These are phyloP conservation scores for Glaucidium brasilianum DNA, from an alignment of 2,113 vertebrate genomes.

Conservation along the genomic window DNA sequence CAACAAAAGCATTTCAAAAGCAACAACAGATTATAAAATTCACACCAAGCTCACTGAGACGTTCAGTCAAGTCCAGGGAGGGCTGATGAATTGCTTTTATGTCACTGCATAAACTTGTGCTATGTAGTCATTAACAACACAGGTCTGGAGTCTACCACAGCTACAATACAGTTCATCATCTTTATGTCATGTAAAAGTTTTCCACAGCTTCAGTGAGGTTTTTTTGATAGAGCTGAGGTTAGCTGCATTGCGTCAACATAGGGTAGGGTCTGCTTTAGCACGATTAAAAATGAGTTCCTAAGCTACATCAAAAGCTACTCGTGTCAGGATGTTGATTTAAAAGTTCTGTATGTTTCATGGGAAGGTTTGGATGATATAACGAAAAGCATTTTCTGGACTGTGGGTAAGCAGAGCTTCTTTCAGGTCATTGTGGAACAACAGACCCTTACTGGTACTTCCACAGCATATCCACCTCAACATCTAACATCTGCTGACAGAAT, in stretches of 20 bases:
- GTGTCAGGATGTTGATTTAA: neutral
- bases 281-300: neutral
- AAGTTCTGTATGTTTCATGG: neutral
- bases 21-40: conserved; percentile 14
- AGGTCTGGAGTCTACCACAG: neutral
- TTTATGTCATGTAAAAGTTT: conserved; percentile 8
- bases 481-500: neutral
- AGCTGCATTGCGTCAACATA: accelerated
- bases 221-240: neutral
- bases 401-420: neutral
- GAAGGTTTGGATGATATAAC: neutral
- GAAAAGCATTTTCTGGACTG: neutral
- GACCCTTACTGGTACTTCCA: neutral
- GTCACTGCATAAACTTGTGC: conserved; percentile 23
- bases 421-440: neutral
- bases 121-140: conserved; percentile 8
- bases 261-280: neutral
- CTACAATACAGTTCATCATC: neutral
- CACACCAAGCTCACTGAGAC: neutral
- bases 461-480: neutral
- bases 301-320: neutral
- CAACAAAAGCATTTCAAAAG: conserved; percentile 14
- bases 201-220: neutral
- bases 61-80: neutral
- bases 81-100: conserved; percentile 19